A percentile compares a stretch with the other conserved stretches of the same genome.
These are phyloP conservation scores for Periophthalmus modestus DNA, from an alignment of 2,113 vertebrate genomes.

Conservation along the genomic window DNA sequence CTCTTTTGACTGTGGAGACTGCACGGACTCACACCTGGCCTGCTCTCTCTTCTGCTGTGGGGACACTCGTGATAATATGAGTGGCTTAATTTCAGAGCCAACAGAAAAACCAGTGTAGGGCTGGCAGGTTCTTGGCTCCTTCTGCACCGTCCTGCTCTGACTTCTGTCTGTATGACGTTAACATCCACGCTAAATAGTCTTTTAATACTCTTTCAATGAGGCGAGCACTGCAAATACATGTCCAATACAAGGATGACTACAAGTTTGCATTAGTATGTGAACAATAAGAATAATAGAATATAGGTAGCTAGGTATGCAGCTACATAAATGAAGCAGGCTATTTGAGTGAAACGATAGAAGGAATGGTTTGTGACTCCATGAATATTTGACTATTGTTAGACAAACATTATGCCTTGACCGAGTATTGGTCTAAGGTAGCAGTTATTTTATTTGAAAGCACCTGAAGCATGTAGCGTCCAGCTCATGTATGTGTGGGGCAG, in stretches of 20 bases:
- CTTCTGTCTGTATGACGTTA: conserved; percentile 39
- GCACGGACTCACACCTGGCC: conserved; percentile 27
- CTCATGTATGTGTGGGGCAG: conserved; percentile 9
- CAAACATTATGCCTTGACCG: background rate
- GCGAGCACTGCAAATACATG: background rate
- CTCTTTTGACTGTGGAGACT: conserved; percentile 23
- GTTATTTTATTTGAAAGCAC: conserved; percentile 31
- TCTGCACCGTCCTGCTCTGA: conserved; percentile 12
- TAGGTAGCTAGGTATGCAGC: too few species aligned
- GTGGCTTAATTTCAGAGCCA: conserved; percentile 43
- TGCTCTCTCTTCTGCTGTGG: conserved; percentile 17
- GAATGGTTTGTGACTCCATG: background rate
- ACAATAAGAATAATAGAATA: too few species aligned
- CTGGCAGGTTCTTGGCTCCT: conserved; percentile 36
- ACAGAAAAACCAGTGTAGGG: background rate
- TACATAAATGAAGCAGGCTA: too few species aligned
- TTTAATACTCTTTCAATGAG: conserved; percentile 37
- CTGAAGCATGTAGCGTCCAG: conserved; percentile 10
- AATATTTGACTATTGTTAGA: background rate
- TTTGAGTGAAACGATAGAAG: background rate
- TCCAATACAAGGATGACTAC: background rate
- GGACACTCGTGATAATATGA: background rate
- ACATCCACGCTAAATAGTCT: conserved; percentile 16
- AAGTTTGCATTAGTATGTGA: too few species aligned
- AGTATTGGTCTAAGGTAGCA: background rate